Evolutionary conservation across 2,113 vertebrate species (phyloP).

Genomic region (Falcunculus frontatus): DNA sequence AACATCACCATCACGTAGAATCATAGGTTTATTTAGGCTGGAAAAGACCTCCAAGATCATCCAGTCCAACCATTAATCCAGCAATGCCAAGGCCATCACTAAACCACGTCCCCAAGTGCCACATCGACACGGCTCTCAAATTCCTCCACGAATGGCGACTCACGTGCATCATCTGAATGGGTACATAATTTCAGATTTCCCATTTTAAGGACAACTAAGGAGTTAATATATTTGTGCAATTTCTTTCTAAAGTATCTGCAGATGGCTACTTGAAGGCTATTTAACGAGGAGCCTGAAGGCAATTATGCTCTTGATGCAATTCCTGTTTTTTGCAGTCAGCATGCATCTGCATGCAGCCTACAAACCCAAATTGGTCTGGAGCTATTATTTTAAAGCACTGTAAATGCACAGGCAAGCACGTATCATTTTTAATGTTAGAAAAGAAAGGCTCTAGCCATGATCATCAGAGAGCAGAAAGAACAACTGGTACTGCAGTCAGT

Average conservation of each 20-base stretch:
- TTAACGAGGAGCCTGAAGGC: slow-evolving; percentile 40
- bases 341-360: not conserved
- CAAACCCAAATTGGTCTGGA: not conserved
- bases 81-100: not conserved
- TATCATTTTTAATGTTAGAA: not conserved
- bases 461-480: not conserved
- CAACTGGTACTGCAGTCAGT: not conserved
- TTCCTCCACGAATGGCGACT: not conserved
- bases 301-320: not conserved
- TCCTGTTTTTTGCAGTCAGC: not conserved
- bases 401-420: not conserved
- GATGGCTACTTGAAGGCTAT: slow-evolving; percentile 45
- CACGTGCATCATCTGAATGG: accelerated
- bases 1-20: not conserved
- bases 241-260: not conserved
- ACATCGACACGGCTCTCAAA: accelerated
- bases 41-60: not conserved
- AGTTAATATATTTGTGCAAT: not conserved
- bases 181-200: not conserved
- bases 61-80: not conserved
- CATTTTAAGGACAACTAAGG: not conserved
- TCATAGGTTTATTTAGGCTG: not conserved
- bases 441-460: accelerated
- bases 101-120: not conserved
- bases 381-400: not conserved